Evolutionary conservation across 2,797 vertebrate genomes (phyloP), one percentile per base, ranked within the genome.

Genomic region (Okamejei kenojei): DNA sequence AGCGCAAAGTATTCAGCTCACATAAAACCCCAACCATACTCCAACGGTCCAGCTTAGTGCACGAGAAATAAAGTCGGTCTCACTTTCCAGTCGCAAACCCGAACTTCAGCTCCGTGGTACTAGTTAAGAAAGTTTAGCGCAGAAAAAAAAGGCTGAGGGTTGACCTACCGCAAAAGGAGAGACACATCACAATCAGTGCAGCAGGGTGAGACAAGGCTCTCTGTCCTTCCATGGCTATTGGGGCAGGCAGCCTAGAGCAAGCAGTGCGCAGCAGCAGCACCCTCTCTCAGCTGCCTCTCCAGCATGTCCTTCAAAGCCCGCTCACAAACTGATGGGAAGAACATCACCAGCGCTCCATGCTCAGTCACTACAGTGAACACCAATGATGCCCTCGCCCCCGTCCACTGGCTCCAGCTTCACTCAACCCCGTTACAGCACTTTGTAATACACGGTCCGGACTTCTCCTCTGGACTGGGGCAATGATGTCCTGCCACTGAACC

Each of bases 371-470:
- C 76, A 76, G 93, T 93, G 61, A 84, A 93, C 45, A 95, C 94
- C 95, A 95, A 94, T 29, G 32, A 84, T 74, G 0, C 73, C 0
- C 93, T 94, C 45, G 95, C 93, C 94, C 86, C 93, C 4, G 93
- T 68, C 93, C 94, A 0, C 94, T 76, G 88, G 0, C 76, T 0
- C 35, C 5, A 0, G 94, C 93, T 58, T 11, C 65, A 15, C 94
- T 81, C 80, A 0, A 32, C 82, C 15, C 45, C 32, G 90, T 93
- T 0, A 76, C 93, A 93, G 11, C 93, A 38, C 1, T 7, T 35
- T 0, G 68, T 92, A 95, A 95, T 95, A 94, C 58, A 0, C 93
- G 9, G 95, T 93, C 94, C 94, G 95, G 95, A 95, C 93, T n/a
- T 0, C 93, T 68, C 94, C 94, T 94, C 0, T 17, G 94, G 93